Evolutionary conservation across 2,888 invertebrate genomes (phyloP), one percentile per base, ranked within the genome.

Genomic region (Boloria selene): DNA sequence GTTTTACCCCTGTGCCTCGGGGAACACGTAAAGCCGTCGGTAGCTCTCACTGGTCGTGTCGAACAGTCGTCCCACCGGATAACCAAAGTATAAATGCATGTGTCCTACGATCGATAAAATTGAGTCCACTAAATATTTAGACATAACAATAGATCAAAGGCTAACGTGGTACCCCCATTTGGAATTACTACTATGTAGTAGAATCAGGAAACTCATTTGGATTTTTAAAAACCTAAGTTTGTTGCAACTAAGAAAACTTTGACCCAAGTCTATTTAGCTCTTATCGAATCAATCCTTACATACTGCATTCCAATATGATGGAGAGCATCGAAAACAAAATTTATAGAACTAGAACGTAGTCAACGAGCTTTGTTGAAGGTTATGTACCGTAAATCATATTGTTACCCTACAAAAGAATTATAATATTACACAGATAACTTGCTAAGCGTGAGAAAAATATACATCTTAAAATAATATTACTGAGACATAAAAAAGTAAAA

Each of bases 351-450:
- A 22, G 67, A 67, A 60, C 64, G 64, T 31, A 59, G 64, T 2
- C 69, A 67, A 60, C 56, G 67, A 54, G 16, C 55, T 4, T 14
- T 70, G 1, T 16, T 67, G 45, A 67, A 65, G 53, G 65, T 68
- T 14, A 60, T 60, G 22, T 22, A 22, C 22, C 22, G 22, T 22
- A 22, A 22, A 22, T 3, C 22, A 22, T 22, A 22, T 22, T 3
- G 22, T 22, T 22, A 22, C 22, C 22, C 22, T 22, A 22, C 22
- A 22, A 22, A 22, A 22, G 22, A 22, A 22, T 22, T 22, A n/a
- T n/a, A n/a, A 22, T 22, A 22, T 22, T 22, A 1, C 22, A 22
- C 3, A 22, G 22, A 22, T 22, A 22, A 22, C 22, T 22, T 22
- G 22, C 22, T 22, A 22, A 22, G 22, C 22, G 22, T 22, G 22